Evolutionary conservation across 2,888 invertebrate species (phyloP), one percentile per base, ranked within the genome.

Genomic region (Thalpophila matura): DNA sequence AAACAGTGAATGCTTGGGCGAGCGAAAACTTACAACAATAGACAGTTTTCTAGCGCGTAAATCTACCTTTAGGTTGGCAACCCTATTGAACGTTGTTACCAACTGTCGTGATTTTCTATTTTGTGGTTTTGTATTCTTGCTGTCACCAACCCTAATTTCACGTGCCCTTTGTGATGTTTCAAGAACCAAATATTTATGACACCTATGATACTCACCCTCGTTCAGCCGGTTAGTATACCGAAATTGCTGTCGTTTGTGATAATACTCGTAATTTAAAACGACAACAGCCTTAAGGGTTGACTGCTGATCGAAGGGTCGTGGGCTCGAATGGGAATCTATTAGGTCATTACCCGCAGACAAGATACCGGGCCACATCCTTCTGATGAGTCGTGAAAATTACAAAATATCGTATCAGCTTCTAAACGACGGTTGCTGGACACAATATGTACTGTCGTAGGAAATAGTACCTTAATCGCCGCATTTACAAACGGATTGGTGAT

Each of bases 21-120:
- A 81, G 83, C 74, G 83, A 83, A 81, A 85, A 86, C 81, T 86
- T 86, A 84, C 80, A 84, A 84, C 86, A 86, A 87, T 85, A 80
- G 84, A 82, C 81, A 85, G 75, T 82, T 81, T 82, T 43, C 80
- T 82, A 75, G 64, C 71, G 79, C 79, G 79, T 79, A 78, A 83
- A 80, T 83, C 77, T 62, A 61, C 70, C 54, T 77, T 69, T 79
- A 59, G 37, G 68, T 64, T 51, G 73, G 70, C 69, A 80, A 51
- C 68, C 68, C 65, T 72, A 71, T 75, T 72, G 67, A 57, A 65
- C 38, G 65, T 64, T 49, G 49, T 57, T 53, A 60, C 64, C 55
- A 53, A 53, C 53, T 49, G 56, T 38, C 43, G 50, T 71, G 66
- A 70, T 68, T 74, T 64, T 65, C 56, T 59, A 67, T 68, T 65